Evolutionary conservation across 2,888 invertebrate species (phyloP).

Genomic region (Phytoseiulus persimilis): DNA sequence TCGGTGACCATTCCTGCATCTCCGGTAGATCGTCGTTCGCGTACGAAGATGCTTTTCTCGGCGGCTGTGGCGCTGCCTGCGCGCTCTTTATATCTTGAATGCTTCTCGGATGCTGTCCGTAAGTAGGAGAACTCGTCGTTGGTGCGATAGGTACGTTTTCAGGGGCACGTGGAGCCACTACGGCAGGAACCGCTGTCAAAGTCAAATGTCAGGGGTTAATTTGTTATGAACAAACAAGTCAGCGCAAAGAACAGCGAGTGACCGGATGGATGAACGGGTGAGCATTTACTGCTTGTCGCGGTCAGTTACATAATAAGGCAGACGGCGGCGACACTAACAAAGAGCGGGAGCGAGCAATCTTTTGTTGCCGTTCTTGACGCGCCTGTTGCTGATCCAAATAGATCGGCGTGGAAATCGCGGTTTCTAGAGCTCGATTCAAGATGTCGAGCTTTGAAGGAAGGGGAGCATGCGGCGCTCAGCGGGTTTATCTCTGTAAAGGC

Average conservation of each 20-base stretch:
- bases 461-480: too few species aligned
- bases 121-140: background rate
- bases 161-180: background rate
- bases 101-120: constrained; percentile 14
- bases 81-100: constrained; percentile 30
- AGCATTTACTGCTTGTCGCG: background rate
- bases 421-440: background rate
- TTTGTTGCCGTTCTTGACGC: background rate
- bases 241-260: background rate
- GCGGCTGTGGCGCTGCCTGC: background rate
- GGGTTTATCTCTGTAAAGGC: too few species aligned
- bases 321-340: background rate
- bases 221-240: background rate
- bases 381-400: background rate
- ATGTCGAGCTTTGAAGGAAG: too few species aligned
- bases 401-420: background rate
- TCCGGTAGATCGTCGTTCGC: constrained; percentile 1
- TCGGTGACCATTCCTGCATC: constrained; percentile 19
- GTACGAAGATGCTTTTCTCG: constrained; percentile 16
- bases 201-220: background rate
- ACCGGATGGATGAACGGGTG: background rate
- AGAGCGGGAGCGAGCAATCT: background rate
- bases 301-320: background rate
- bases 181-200: background rate
- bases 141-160: background rate